phyloP scores from a whole-genome alignment of 2,113 vertebrate species.

The Galemys pyrenaicus region DNA sequence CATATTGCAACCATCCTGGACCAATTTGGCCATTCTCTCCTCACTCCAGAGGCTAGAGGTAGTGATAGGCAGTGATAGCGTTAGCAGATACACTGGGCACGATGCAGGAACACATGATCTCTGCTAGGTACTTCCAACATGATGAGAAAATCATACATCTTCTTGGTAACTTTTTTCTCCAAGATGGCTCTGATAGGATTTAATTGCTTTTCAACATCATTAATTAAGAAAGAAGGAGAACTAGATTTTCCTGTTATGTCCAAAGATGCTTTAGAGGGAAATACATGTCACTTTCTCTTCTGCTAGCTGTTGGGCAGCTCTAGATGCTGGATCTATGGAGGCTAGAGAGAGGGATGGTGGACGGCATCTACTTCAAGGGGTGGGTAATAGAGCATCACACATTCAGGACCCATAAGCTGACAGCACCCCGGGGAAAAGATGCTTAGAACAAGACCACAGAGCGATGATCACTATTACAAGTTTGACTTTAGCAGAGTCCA shows the following conservation, averaged over 20 bases:
- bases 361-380: too few species aligned
- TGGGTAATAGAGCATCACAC: neutral
- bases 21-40: too few species aligned
- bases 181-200: neutral
- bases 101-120: neutral
- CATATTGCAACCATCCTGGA: too few species aligned
- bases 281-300: neutral
- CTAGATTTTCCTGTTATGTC: neutral
- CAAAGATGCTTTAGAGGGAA: neutral
- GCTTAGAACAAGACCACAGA: neutral
- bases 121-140: slow-evolving; percentile 27
- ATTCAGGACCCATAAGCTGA: neutral
- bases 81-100: neutral
- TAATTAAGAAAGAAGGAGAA: neutral
- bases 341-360: neutral
- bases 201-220: neutral
- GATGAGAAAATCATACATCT: neutral
- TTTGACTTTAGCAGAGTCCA: too few species aligned
- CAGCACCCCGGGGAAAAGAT: neutral
- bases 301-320: neutral
- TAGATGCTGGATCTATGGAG: neutral
- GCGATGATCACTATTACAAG: neutral
- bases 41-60: too few species aligned
- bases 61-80: neutral
- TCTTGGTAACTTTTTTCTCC: neutral